These are phyloP conservation scores for Triops longicaudatus DNA, from an alignment of 1,140 invertebrate species.

Conservation along the genomic window DNA sequence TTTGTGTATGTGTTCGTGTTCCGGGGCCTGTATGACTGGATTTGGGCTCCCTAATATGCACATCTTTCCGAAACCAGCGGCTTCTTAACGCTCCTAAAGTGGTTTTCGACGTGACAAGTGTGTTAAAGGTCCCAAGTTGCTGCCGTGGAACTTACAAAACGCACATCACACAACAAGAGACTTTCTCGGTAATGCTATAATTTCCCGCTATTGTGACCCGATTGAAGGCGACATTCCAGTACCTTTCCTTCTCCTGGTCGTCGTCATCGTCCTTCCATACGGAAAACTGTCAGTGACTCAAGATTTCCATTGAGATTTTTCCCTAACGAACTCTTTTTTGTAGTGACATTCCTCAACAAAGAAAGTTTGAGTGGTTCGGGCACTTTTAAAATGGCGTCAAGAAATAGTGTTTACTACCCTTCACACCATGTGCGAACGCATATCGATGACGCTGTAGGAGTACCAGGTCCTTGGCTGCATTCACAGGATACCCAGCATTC, in stretches of 20 bases:
- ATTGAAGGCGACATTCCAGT: background rate
- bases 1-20: background rate
- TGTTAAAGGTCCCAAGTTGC: background rate
- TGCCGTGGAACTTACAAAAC: background rate
- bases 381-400: background rate
- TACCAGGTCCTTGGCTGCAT: constrained; percentile 9
- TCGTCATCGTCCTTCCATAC: background rate
- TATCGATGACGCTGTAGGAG: background rate
- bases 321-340: background rate
- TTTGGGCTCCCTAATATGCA: background rate
- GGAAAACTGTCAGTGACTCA: background rate
- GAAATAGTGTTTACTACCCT: background rate
- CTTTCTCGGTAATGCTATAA: background rate
- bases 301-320: background rate
- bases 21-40: background rate
- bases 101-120: background rate
- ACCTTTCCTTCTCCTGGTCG: too few species aligned
- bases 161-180: too few species aligned
- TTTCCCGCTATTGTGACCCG: constrained; percentile 11
- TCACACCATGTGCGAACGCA: background rate
- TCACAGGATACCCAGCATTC: background rate
- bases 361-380: background rate
- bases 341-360: background rate
- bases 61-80: background rate
- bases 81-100: background rate